phyloP scores from a whole-genome alignment of 2,113 vertebrate genomes.

The Hyperoodon ampullatus region DNA sequence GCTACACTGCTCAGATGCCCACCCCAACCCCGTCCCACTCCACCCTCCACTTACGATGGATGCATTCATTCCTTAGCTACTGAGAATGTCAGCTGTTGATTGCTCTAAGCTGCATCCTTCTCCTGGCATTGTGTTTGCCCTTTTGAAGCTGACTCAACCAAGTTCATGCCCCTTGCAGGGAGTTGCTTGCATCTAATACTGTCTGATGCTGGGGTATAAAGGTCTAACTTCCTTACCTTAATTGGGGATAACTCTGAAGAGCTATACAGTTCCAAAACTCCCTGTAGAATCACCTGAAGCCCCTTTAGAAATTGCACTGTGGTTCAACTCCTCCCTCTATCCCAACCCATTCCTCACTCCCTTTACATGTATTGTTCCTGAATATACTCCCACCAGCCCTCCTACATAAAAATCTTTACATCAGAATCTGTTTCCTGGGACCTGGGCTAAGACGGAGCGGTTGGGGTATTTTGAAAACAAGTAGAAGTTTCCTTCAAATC shows the following conservation, averaged over 20 bases:
- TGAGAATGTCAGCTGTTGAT: not conserved
- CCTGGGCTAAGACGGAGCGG: not conserved
- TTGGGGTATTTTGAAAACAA: not conserved
- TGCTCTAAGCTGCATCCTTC: not conserved
- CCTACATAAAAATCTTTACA: not conserved
- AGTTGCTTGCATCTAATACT: not conserved
- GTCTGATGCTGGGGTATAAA: not conserved
- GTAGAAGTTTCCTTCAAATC: not conserved
- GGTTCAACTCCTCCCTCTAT: not conserved
- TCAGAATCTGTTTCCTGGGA: not conserved
- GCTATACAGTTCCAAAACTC: not conserved
- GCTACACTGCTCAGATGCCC: not conserved
- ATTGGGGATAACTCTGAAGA: not conserved
- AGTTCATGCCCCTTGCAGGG: not conserved
- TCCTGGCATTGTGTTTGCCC: not conserved
- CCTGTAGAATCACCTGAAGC: not conserved
- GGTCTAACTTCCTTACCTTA: not conserved
- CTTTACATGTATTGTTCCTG: not conserved
- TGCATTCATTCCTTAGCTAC: not conserved
- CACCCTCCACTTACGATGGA: not conserved
- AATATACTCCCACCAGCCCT: not conserved
- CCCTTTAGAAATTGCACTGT: not conserved
- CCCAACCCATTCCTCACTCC: not conserved
- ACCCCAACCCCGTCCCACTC: fast-evolving
- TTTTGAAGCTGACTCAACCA: not conserved